Base-by-base conservation (phyloP, 2,113 vertebrate species). In the Ictalurus punctatus region DNA sequence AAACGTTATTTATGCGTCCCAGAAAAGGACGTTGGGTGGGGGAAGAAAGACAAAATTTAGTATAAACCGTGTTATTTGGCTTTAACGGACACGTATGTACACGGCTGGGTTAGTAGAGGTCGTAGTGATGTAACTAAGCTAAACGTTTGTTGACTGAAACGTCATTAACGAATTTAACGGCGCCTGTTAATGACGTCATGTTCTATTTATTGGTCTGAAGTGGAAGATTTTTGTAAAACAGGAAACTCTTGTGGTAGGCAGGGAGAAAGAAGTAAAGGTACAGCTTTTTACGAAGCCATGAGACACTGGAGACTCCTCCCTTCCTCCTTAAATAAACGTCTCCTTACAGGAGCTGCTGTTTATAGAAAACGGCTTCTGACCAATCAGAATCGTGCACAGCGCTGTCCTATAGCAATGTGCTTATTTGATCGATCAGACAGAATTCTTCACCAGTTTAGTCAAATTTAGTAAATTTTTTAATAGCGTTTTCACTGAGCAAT, bases 81-180 rank as follows among this genome's bases (percentile, higher is more conserved):
- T 78, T 78, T 13, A 54, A 79, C 12, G 3, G 40, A 17, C 67
- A 54, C 54, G 85, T 83, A 19, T 58, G 1, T n/a, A 16, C 37
- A 67, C 84, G 4, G n/a, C 6, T 40, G 85, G 90, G 88, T 91
- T 89, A 91, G 85, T 87, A 65, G 40, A 87, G 90, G 88, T 87
- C 90, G 89, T 34, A 8, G 61, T 13, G 84, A 56, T 37, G 34
- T 25, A 12, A 44, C 74, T 58, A 40, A 48, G 86, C 86, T 87
- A 27, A 81, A 54, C 0, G 86, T 59, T 67, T 37, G 67, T 56
- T 74, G 30, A 74, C 34, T 40, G 48, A 9, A 17, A 74, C 85
- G 71, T 86, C 71, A 76, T 40, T 76, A 76, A 37, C 14, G 54
- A 54, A 27, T 34, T 82, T 17, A 82, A 40, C 81, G 58, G 34